Base-by-base conservation (phyloP, 2,797 vertebrate genomes). In the Alosa sapidissima region DNA sequence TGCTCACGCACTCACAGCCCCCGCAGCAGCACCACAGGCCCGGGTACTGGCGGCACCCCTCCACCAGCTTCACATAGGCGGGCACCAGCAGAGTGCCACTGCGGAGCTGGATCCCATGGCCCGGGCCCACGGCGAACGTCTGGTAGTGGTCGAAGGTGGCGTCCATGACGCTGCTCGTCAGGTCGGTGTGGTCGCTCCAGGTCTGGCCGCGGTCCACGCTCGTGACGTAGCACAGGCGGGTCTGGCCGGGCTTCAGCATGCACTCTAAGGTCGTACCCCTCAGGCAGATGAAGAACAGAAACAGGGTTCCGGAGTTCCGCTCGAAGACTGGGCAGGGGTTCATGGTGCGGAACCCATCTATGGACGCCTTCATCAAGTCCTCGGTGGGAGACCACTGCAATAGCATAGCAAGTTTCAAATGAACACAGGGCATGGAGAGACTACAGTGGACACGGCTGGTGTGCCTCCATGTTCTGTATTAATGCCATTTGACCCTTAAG, bases 271-370 rank as follows among this genome's bases (percentile, higher is more conserved):
- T 47, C 0, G 82, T 85, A 5, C 0, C 81, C 51, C 65, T 55
- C 10, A 97, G 92, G 1, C 95, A 95, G 90, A 94, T 94, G 90
- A 96, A 96, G 91, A 96, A 96, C 5, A 97, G 93, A 88, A 94
- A 94, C 4, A 96, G 2, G 1, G 28, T 82, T 72, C 85, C 85
- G 0, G 19, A 91, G 0, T 65, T 24, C 60, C 14, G 83, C 3
- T 95, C 94, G 78, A 93, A 95, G 54, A 96, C 91, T 0, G 95
- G 95, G 49, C 95, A 96, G 0, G 96, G 96, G 90, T 90, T 97
- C 96, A 97, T 97, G 87, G 94, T 94, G 68, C 96, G 95, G 85
- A 86, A 90, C 0, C 88, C 88, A 16, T 75, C 19, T 81, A 82
- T 41, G 19, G 11, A 19, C 5, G 89, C 88, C 0, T 83, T 84